phyloP scores from a whole-genome alignment of 2,797 vertebrate species.

The Rhinophrynus dorsalis region DNA sequence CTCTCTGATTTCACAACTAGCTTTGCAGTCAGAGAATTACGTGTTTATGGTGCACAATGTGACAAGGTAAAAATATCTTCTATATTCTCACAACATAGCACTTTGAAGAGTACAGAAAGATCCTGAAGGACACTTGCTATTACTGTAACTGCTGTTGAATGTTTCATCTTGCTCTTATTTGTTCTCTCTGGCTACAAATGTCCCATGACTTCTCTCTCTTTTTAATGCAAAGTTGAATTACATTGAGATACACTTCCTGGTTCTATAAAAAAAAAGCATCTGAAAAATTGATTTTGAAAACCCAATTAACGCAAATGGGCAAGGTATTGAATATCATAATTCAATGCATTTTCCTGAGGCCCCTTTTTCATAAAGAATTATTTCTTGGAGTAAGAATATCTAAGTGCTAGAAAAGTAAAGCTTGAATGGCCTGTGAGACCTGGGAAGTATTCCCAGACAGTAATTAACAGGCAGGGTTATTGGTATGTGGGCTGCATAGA shows the following conservation, averaged over 20 bases:
- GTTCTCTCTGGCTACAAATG: background rate
- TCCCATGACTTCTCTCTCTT: background rate
- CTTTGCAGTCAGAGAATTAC: no score
- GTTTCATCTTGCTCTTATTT: slow-evolving; percentile 1
- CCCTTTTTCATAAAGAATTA: slow-evolving; percentile 32
- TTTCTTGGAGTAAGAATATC: slow-evolving; percentile 21
- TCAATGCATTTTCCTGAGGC: slow-evolving; percentile 34
- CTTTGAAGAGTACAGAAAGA: background rate
- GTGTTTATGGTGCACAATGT: background rate
- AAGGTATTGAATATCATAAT: slow-evolving; percentile 45
- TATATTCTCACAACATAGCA: background rate
- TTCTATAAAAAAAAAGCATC: slow-evolving; percentile 1
- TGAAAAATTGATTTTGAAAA: slow-evolving; percentile 48
- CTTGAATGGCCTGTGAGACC: background rate
- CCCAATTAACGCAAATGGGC: slow-evolving; percentile 42
- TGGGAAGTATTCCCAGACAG: slow-evolving; percentile 27
- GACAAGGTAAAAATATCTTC: background rate
- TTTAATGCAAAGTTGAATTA: slow-evolving; percentile 23
- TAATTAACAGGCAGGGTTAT: slow-evolving; percentile 17
- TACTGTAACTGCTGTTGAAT: slow-evolving; percentile 4
- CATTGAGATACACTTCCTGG: slow-evolving; percentile 2
- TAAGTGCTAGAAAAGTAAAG: slow-evolving; percentile 31
- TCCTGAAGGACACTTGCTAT: slow-evolving; percentile 12
- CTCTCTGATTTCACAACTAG: no score
- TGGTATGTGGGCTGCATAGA: slow-evolving; percentile 24